Evolutionary conservation across 2,888 invertebrate species (phyloP).

Genomic region (Limnephilus rhombicus): DNA sequence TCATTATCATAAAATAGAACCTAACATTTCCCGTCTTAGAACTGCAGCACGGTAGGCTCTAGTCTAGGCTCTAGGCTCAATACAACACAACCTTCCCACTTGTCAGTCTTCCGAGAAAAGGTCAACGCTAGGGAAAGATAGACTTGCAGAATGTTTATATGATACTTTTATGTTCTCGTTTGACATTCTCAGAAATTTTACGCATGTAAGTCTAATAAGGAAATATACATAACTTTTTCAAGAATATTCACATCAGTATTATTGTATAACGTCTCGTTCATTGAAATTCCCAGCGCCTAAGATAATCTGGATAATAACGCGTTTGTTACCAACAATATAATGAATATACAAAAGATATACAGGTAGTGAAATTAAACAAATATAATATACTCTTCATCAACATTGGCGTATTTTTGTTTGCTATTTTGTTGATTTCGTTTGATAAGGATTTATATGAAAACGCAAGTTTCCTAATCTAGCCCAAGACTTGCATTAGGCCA

Average conservation of each 20-base stretch:
- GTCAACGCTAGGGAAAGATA: slow-evolving; percentile 49
- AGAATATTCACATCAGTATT: slow-evolving; percentile 7
- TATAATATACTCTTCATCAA: no score
- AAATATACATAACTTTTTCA: slow-evolving; percentile 3
- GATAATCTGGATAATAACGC: neutral
- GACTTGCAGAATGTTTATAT: neutral
- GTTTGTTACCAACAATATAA: neutral
- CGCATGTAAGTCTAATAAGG: neutral
- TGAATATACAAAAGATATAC: neutral
- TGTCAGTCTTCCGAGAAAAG: slow-evolving; percentile 54
- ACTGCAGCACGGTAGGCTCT: neutral
- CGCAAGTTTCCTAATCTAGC: no score
- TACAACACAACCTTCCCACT: slow-evolving; percentile 33
- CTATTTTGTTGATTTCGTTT: no score
- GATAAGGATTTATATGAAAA: no score
- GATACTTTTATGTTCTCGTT: neutral
- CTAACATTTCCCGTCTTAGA: slow-evolving; percentile 54
- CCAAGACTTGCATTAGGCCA: no score
- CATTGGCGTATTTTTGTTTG: no score
- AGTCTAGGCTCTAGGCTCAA: neutral
- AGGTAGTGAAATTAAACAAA: no score
- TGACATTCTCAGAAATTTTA: neutral
- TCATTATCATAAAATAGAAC: slow-evolving; percentile 55
- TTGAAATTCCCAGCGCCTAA: neutral
- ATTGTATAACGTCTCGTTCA: neutral